Evolutionary conservation across 2,113 vertebrate genomes (phyloP).

Genomic region (Cheirogaleus medius): DNA sequence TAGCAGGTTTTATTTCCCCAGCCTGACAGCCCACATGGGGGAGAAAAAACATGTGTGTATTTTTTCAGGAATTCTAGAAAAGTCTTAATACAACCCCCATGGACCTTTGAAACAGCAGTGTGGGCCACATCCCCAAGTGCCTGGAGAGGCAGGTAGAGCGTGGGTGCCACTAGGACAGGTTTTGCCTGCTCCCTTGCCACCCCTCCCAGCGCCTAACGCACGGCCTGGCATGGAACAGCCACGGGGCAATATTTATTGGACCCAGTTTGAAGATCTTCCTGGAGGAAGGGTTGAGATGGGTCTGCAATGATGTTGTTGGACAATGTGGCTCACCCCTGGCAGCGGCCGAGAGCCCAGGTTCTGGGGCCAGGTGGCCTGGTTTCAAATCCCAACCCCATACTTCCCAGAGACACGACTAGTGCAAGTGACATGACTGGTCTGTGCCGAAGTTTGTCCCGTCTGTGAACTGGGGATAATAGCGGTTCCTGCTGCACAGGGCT

Average conservation of each 20-base stretch:
- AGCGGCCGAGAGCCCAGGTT: not conserved
- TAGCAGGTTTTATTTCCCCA: not conserved
- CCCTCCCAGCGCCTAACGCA: not conserved
- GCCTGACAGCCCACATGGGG: not conserved
- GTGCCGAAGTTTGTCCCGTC: not conserved
- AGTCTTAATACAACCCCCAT: not conserved
- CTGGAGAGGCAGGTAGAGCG: not conserved
- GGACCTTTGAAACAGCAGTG: not conserved
- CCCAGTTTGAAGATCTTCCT: not conserved
- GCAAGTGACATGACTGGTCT: not conserved
- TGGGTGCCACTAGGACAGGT: no score
- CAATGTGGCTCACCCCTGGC: not conserved
- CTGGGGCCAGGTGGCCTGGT: not conserved
- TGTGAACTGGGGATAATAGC: not conserved
- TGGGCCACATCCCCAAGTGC: fast-evolving
- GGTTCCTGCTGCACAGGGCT: not conserved
- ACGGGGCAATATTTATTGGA: not conserved
- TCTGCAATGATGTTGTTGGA: not conserved
- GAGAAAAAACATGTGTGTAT: not conserved
- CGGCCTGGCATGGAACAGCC: not conserved
- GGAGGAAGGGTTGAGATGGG: not conserved
- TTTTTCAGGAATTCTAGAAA: not conserved
- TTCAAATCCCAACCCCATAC: not conserved
- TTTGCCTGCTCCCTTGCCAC: not conserved
- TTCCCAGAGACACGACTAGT: not conserved